These are phyloP conservation scores for Semnornis frantzii DNA, from an alignment of 2,113 vertebrate species.

Conservation along the genomic window DNA sequence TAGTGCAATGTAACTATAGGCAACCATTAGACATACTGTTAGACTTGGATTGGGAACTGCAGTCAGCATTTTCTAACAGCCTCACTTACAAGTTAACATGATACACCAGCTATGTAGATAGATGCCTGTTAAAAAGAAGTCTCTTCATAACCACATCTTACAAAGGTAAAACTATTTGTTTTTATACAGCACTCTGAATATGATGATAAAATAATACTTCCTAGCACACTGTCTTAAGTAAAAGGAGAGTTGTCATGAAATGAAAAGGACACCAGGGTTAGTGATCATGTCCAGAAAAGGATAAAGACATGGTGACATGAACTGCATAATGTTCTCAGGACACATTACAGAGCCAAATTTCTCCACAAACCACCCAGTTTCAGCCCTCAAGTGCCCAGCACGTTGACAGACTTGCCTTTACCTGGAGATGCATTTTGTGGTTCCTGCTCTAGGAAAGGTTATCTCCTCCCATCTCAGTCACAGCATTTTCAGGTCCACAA, in stretches of 20 bases:
- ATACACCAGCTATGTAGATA: neutral
- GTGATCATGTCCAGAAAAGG: neutral
- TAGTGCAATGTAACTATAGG: neutral
- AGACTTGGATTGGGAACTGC: neutral
- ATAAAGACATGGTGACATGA: neutral
- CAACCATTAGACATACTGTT: neutral
- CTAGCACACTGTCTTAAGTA: neutral
- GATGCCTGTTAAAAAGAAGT: neutral
- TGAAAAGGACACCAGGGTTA: neutral
- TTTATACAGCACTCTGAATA: neutral
- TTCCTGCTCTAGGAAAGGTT: neutral
- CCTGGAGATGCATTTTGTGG: neutral
- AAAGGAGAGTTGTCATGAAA: neutral
- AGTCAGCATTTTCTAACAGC: neutral
- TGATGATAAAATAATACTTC: neutral
- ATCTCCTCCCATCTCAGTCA: neutral
- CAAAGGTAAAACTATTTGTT: neutral
- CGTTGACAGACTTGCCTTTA: neutral
- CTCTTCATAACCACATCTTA: neutral
- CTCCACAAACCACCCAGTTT: neutral
- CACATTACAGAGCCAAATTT: neutral
- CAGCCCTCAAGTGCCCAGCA: neutral
- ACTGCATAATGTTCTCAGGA: neutral
- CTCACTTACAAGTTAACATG: neutral
- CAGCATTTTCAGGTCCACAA: neutral